These are phyloP conservation scores for Drosophila kohkoa DNA, from an alignment of 1,140 invertebrate species.

Conservation along the genomic window DNA sequence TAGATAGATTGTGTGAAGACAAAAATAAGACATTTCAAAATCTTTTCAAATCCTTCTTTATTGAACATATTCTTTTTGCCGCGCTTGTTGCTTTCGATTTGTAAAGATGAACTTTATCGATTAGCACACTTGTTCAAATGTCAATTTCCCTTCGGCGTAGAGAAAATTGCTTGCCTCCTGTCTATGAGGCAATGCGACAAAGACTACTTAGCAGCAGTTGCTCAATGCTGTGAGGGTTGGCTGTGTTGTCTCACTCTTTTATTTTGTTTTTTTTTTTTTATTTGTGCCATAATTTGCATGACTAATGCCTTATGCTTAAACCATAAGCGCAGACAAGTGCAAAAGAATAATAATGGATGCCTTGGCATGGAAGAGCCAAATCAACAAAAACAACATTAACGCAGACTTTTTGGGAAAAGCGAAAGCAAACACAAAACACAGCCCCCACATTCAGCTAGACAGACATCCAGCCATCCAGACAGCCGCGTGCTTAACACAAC, in stretches of 20 bases:
- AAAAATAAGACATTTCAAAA: too few relatives aligned
- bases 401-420: constrained; percentile 38
- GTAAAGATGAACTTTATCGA: too few relatives aligned
- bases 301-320: constrained; percentile 36
- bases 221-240: background rate
- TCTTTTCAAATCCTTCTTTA: too few relatives aligned
- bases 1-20: too few relatives aligned
- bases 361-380: constrained; percentile 39
- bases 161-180: too few relatives aligned
- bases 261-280: too few relatives aligned
- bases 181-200: background rate
- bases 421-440: constrained; percentile 50
- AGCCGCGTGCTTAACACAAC: constrained; percentile 25
- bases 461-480: background rate
- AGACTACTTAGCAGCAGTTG: background rate
- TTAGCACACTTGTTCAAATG: too few relatives aligned
- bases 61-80: too few relatives aligned
- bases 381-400: constrained; percentile 62
- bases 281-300: constrained; percentile 28
- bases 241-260: background rate
- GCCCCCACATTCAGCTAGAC: background rate
- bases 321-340: constrained; percentile 20
- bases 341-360: constrained; percentile 48
- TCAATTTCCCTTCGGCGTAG: too few relatives aligned
- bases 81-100: too few relatives aligned